Evolutionary conservation across 2,888 invertebrate genomes (phyloP), one percentile per base, ranked within the genome.

Genomic region (Mesochorus sp.): DNA sequence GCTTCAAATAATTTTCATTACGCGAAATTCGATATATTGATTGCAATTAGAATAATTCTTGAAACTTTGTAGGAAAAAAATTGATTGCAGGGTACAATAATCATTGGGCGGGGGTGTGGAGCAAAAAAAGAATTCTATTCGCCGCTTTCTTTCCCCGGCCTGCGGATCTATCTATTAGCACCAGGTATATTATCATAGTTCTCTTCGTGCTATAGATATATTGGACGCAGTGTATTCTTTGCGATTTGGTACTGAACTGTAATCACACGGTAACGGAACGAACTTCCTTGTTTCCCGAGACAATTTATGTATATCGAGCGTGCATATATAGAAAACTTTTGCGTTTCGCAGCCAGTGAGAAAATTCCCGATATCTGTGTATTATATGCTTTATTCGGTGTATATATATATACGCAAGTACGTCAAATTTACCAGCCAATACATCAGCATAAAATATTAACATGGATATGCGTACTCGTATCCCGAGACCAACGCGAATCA

Each of bases 231-330:
- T 42, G 51, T 28, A 19, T 34, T 17, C 17, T 37, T 21, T 31
- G 73, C 42, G 24, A 49, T 19, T 12, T 10, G 66, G 28, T 59
- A 55, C 62, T 62, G n/a, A 70, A 70, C 68, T 70, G 28, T 75
- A 68, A 62, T 75, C 62, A 57, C 53, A 75, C 75, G 68, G 68
- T 55, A 68, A 62, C 47, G 37, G 47, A 19, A 75, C 68, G 37
- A 70, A 55, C 75, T 75, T 75, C 62, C 75, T 62, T 47, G 75
- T 75, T 75, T 47, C 28, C 39, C 53, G 28, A 55, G 47, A 75
- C 68, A 75, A 75, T 70, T 75, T 70, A 75, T 75, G 55, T 55
- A 61, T 75, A n/a, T n/a, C n/a, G n/a, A n/a, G n/a, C 74, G 67
- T 61, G 53, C 74, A 53, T 75, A 67, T 53, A 75, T 75, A 61